phyloP scores from a whole-genome alignment of 2,888 invertebrate species.

The Sarcophaga variegata region DNA sequence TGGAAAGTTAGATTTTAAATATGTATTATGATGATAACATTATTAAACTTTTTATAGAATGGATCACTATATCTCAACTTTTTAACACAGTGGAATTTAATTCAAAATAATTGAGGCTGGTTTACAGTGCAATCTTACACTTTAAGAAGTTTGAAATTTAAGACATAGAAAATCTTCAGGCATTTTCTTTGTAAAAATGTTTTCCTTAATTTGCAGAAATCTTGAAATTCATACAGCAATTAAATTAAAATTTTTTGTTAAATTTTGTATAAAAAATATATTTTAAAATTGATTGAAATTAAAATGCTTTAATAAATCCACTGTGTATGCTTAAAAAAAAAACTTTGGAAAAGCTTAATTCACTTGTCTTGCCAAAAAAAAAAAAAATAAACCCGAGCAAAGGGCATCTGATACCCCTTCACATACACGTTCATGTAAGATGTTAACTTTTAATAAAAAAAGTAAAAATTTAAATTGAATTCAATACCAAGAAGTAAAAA shows the following conservation, averaged over 20 bases:
- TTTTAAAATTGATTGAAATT: background rate
- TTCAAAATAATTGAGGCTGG: background rate
- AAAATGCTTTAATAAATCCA: constrained; percentile 2
- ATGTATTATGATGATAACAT: constrained; percentile 54
- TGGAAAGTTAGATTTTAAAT: constrained; percentile 46
- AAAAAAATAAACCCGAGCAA: background rate
- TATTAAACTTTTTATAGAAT: constrained; percentile 52
- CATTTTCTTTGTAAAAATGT: too few relatives aligned
- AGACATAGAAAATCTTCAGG: too few relatives aligned
- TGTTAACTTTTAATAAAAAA: constrained; percentile 47
- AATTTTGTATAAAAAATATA: background rate
- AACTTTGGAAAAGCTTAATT: constrained; percentile 33
- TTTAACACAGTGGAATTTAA: constrained; percentile 19
- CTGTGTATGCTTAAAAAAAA: constrained; percentile 2
- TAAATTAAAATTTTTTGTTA: too few relatives aligned
- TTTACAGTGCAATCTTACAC: too few relatives aligned
- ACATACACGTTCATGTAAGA: constrained; percentile 20
- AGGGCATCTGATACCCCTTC: background rate
- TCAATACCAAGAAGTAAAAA: background rate
- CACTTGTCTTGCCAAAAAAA: constrained; percentile 8
- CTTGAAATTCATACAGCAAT: too few relatives aligned
- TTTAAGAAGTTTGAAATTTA: too few relatives aligned
- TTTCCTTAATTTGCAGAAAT: too few relatives aligned
- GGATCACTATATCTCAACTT: background rate
- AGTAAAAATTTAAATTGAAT: constrained; percentile 10